These are phyloP conservation scores for Sarcophaga caerulescens DNA, from an alignment of 2,888 invertebrate genomes.

Conservation along the genomic window DNA sequence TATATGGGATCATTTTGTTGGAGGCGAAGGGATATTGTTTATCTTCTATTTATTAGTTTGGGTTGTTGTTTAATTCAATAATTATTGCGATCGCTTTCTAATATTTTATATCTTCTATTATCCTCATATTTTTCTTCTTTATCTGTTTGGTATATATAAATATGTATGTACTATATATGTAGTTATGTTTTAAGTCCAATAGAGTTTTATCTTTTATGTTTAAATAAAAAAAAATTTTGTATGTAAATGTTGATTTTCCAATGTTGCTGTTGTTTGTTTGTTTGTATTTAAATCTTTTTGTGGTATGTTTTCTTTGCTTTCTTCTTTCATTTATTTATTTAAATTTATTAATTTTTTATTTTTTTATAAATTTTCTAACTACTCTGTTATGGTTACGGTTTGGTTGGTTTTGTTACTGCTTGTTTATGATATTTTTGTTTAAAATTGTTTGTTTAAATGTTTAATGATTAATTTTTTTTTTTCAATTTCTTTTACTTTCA, in stretches of 20 bases:
- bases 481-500: background rate
- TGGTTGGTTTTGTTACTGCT: conserved; percentile 11
- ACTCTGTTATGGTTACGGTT: conserved; percentile 9
- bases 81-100: conserved; percentile 51
- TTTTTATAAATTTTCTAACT: conserved; percentile 53
- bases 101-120: background rate
- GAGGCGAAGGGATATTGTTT: conserved; percentile 20
- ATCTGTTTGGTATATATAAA: background rate
- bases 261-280: conserved; percentile 7
- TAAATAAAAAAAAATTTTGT: too few relatives aligned
- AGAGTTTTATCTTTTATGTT: too few relatives aligned
- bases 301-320: background rate
- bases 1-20: background rate
- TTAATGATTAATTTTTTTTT: conserved; percentile 3
- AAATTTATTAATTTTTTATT: conserved; percentile 18
- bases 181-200: conserved; percentile 2
- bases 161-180: background rate
- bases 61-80: conserved; percentile 19
- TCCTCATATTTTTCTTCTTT: background rate
- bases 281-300: background rate
- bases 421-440: background rate
- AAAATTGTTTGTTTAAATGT: conserved; percentile 24
- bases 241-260: background rate
- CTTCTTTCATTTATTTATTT: background rate
- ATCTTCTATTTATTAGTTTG: conserved; percentile 1